Conservation (phyloP, 1,140 invertebrate species). For the Apocrypta bakeri region DNA sequence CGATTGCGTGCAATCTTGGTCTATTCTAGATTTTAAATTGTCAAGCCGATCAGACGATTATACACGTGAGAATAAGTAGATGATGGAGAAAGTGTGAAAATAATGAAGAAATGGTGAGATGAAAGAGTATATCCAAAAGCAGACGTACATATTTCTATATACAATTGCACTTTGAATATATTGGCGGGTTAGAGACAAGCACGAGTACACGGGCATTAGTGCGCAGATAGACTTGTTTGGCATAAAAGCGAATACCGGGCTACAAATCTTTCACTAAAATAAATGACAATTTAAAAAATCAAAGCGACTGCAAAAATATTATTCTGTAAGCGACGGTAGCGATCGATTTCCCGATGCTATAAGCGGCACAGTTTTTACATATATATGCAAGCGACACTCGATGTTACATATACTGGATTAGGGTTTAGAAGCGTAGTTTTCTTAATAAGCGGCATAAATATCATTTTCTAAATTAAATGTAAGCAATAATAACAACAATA, state of each 20-base stretch:
- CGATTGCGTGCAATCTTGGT: background rate
- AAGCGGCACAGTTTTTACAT: background rate
- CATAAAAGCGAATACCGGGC: conserved; percentile 12
- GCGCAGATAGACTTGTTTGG: background rate
- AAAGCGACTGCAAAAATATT: background rate
- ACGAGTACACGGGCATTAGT: background rate
- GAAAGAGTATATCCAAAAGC: conserved; percentile 17
- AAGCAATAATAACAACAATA: conserved; percentile 30
- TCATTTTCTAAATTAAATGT: background rate
- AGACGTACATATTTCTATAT: background rate
- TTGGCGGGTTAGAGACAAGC: background rate
- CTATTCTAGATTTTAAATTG: background rate
- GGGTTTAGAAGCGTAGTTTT: background rate
- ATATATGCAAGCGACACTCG: conserved; percentile 28
- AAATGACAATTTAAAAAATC: conserved; percentile 9
- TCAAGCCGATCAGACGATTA: conserved; percentile 18
- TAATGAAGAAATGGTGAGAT: conserved; percentile 31
- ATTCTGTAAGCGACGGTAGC: background rate
- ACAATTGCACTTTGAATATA: background rate
- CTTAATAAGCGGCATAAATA: conserved; percentile 24
- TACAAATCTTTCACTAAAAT: background rate
- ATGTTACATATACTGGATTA: conserved; percentile 8
- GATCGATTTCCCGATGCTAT: background rate
- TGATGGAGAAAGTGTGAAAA: conserved; percentile 28
- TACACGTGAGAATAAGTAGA: conserved; percentile 42